Percentiles rank a stretch among this genome's conserved stretches.
These are phyloP conservation scores for Ooceraea biroi DNA, from an alignment of 1,140 invertebrate species.

Conservation along the genomic window DNA sequence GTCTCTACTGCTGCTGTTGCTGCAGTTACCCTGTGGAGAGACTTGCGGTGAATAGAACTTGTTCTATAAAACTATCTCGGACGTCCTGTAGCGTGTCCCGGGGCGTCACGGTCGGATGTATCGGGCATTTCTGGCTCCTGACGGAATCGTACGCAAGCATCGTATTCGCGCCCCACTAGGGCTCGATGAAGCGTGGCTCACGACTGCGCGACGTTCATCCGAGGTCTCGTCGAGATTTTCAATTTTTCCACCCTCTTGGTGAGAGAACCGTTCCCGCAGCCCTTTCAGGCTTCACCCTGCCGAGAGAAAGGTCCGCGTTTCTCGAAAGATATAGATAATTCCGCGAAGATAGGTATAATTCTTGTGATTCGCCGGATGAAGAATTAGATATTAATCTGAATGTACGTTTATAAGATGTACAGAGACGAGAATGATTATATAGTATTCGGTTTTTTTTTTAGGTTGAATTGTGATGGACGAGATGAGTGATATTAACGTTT, in stretches of 20 bases:
- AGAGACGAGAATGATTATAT: background rate
- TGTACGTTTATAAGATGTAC: background rate
- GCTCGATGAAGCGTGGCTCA: background rate
- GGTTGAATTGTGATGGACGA: background rate
- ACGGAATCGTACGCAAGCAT: slow-evolving; percentile 32
- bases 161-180: slow-evolving; percentile 29
- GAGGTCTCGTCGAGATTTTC: background rate
- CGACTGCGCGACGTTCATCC: background rate
- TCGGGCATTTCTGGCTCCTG: slow-evolving; percentile 23
- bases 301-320: background rate
- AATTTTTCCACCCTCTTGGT: background rate
- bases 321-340: background rate
- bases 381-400: background rate
- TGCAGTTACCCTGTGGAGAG: slow-evolving; percentile 63
- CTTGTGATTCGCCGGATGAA: background rate
- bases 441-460: background rate
- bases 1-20: background rate
- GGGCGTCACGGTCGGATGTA: slow-evolving; percentile 59
- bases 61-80: slow-evolving; percentile 73
- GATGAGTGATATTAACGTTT: slow-evolving; percentile 18
- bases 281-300: too few relatives aligned
- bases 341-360: background rate
- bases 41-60: slow-evolving; percentile 68
- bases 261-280: background rate
- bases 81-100: slow-evolving; percentile 58